Evolutionary conservation across 2,888 invertebrate genomes (phyloP).

Genomic region (Plebejus melissa): DNA sequence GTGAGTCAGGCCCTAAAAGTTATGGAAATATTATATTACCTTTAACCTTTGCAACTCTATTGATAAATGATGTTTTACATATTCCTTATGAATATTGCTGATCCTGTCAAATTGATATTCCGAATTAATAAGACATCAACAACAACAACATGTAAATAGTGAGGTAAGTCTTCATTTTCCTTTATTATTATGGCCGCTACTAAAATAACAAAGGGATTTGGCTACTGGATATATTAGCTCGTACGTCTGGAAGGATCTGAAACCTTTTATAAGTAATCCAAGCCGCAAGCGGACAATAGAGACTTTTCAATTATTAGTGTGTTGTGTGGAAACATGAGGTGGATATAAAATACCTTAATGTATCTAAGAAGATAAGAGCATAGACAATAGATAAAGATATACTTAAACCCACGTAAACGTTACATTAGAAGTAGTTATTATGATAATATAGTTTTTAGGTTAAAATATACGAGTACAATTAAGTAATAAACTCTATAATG

Average conservation of each 20-base stretch:
- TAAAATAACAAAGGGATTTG: not conserved
- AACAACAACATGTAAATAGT: too few species aligned
- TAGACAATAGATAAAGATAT: slow-evolving; percentile 18
- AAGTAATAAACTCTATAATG: not conserved
- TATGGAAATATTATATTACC: too few species aligned
- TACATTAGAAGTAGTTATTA: not conserved
- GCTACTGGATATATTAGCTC: not conserved
- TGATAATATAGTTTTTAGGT: not conserved
- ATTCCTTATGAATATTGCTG: not conserved
- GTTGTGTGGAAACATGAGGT: slow-evolving; percentile 8
- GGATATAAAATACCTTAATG: slow-evolving; percentile 5
- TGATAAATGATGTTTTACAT: too few species aligned
- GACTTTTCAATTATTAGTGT: not conserved
- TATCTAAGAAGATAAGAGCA: slow-evolving; percentile 14
- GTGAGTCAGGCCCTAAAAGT: too few species aligned
- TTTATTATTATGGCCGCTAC: not conserved
- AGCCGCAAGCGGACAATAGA: not conserved
- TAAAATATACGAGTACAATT: not conserved
- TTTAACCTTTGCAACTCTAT: too few species aligned
- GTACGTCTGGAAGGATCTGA: not conserved
- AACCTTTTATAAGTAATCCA: not conserved
- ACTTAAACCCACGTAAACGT: not conserved
- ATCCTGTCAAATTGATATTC: not conserved
- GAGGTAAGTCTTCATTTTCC: not conserved
- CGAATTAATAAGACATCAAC: too few species aligned